Evolutionary conservation across 30 jellyfish, hydroid and myxozoan genomes (phyloP), one percentile per base, ranked within the genome.

Genomic region (Clytia hemisphaerica): DNA sequence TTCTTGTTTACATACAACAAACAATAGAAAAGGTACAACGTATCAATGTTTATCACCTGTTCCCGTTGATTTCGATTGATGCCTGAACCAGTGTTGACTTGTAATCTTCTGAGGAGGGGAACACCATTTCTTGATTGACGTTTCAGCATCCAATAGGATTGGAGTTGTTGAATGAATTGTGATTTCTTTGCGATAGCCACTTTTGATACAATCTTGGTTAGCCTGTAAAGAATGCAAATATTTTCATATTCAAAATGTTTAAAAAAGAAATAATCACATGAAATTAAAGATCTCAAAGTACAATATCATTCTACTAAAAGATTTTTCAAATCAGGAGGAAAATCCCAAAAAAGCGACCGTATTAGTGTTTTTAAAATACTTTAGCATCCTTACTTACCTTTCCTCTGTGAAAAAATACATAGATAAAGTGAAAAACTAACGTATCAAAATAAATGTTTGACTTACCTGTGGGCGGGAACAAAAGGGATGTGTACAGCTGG

Each of bases 401-500:
- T 12, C 6, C 12, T 21, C 27, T 22, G n/a, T n/a, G n/a, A n/a
- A n/a, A n/a, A n/a, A n/a, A n/a, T n/a, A n/a, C n/a, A n/a, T n/a
- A n/a, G n/a, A n/a, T n/a, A n/a, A n/a, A n/a, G n/a, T n/a, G n/a
- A n/a, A n/a, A n/a, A n/a, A n/a, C n/a, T n/a, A n/a, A n/a, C n/a
- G n/a, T n/a, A 51, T n/a, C 10, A 42, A 71, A 51, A 38, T 6
- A 18, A 21, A 16, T 19, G n/a, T n/a, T n/a, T n/a, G n/a, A 29
- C 45, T 58, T 81, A 89, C 98, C 98, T 89, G 86, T 89, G 98
- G 0, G 98, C 95, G 21, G 98, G 98, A 15, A 89, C 83, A 73
- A 89, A 89, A 33, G 98, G 98, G 6, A 89, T 89, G 65, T 89
- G 98, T 21, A 89, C 98, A 27, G 88, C 94, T 1, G 98, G 98